Evolutionary conservation across 2,113 vertebrate genomes (phyloP).

Genomic region (Dolichallabes microphthalmus): DNA sequence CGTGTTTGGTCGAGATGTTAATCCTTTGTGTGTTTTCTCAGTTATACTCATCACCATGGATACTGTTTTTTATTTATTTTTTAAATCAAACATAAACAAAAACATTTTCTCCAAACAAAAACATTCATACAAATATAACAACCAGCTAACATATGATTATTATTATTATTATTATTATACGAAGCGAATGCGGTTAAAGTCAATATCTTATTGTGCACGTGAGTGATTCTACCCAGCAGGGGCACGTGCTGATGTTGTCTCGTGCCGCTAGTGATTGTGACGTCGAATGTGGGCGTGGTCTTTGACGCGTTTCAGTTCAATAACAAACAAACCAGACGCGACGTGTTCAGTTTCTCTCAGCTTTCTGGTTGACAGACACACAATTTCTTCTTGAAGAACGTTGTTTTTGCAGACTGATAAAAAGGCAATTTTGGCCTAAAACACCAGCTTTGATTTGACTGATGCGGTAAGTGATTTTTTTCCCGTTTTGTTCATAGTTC

Average conservation of each 20-base stretch:
- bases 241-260: slow-evolving; percentile 17
- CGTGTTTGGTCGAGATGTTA: not conserved
- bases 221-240: no score
- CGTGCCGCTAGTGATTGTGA: not conserved
- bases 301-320: not conserved
- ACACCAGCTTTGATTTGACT: not conserved
- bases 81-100: no score
- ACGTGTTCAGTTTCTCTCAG: not conserved
- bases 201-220: not conserved
- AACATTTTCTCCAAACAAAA: no score
- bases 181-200: not conserved
- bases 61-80: not conserved
- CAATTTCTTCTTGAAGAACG: not conserved
- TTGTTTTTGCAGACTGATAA: not conserved
- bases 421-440: no score
- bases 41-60: not conserved
- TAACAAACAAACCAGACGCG: not conserved
- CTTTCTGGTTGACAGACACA: not conserved
- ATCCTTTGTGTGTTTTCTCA: not conserved
- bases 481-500: not conserved
- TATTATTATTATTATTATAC: not conserved
- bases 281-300: not conserved
- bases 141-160: not conserved
- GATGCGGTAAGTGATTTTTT: not conserved
- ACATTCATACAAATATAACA: no score